These are phyloP conservation scores for Megalurothrips usitatus DNA, from an alignment of 2,888 invertebrate species.

Conservation along the genomic window DNA sequence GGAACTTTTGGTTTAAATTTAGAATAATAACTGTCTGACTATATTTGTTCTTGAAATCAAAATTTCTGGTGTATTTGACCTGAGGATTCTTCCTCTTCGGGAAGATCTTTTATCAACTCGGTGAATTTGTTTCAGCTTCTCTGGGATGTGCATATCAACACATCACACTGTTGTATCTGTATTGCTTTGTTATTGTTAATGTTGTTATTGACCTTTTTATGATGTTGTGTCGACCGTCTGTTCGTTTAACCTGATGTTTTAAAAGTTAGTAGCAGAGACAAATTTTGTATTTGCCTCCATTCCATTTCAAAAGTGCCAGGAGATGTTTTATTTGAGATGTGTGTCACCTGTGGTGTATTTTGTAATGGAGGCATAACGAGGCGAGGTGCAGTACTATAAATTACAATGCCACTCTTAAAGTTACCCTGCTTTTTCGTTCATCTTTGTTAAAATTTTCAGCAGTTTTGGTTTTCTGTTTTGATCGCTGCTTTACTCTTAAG, in stretches of 20 bases:
- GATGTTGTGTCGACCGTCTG: background rate
- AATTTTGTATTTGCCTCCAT: background rate
- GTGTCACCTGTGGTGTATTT: too few species aligned
- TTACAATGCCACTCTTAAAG: background rate
- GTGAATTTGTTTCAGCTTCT: background rate
- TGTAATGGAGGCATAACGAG: too few species aligned
- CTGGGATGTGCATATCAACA: background rate
- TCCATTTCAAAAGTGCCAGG: too few species aligned
- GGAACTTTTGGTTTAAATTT: background rate
- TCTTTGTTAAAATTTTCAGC: background rate
- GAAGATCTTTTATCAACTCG: too few species aligned
- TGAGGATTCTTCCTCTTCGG: too few species aligned
- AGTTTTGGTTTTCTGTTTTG: too few species aligned
- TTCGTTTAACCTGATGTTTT: background rate
- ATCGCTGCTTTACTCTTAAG: too few species aligned
- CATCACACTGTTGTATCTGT: slow-evolving; percentile 12
- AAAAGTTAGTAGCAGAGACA: background rate
- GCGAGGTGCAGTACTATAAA: background rate
- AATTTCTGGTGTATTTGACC: background rate
- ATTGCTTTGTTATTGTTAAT: slow-evolving; percentile 7
- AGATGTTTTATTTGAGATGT: background rate
- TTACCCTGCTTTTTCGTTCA: background rate
- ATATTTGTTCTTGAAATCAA: background rate
- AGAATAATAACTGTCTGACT: background rate
- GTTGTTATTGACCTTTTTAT: slow-evolving; percentile 2